A percentile compares a stretch with the other conserved stretches of the same genome.
phyloP scores from a whole-genome alignment of 2,113 vertebrate genomes.

The Nestor notabilis region DNA sequence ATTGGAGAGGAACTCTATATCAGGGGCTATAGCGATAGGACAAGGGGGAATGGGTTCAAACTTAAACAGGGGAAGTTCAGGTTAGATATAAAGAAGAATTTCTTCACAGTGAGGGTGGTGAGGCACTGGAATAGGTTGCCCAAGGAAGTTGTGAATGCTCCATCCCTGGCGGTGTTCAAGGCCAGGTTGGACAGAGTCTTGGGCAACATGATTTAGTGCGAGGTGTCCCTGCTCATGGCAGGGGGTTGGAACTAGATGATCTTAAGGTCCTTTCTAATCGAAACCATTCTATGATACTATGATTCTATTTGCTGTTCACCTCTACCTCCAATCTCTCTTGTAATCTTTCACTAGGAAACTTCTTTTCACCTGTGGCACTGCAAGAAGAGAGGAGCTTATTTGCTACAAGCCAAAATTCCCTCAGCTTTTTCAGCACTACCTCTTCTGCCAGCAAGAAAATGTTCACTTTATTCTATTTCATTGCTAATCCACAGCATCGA shows the following conservation, averaged over 20 bases:
- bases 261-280: background rate
- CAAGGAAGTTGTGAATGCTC: background rate
- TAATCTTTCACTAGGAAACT: background rate
- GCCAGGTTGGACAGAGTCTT: background rate
- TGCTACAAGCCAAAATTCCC: background rate
- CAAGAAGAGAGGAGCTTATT: background rate
- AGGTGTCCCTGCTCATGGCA: background rate
- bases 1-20: background rate
- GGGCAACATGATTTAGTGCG: background rate
- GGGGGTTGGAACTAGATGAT: background rate
- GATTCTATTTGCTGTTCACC: background rate
- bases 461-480: background rate
- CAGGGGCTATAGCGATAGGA: background rate
- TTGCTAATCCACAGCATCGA: background rate
- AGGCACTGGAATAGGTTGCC: background rate
- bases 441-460: background rate
- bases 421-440: background rate
- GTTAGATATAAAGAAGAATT: background rate
- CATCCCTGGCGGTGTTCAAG: background rate
- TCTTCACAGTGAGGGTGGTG: background rate
- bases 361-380: background rate
- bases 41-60: background rate
- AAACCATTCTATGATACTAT: background rate
- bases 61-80: background rate
- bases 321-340: background rate